A percentile compares a stretch with the other conserved stretches of the same genome.
phyloP scores from a whole-genome alignment of 2,797 vertebrate species.

The Odontamblyopus rebecca region DNA sequence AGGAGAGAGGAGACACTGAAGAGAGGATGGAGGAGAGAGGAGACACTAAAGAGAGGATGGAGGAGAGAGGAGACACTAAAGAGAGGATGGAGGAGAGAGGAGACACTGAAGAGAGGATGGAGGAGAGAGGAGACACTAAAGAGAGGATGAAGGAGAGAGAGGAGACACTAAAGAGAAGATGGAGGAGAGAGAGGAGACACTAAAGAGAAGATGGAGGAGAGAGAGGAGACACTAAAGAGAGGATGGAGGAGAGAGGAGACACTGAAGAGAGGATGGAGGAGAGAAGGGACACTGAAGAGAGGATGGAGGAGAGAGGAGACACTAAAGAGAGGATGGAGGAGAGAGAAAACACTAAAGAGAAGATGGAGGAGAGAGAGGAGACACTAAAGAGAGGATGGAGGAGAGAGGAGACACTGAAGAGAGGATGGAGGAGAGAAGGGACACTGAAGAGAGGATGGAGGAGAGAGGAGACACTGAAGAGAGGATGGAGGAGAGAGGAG shows the following conservation, averaged over 20 bases:
- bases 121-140: conserved; percentile 25
- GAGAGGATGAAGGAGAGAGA: background rate
- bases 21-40: too few relatives aligned
- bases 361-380: background rate
- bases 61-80: background rate
- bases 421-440: conserved; percentile 12
- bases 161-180: too few relatives aligned
- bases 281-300: conserved; percentile 13
- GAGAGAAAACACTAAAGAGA: too few relatives aligned
- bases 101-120: background rate
- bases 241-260: conserved; percentile 24
- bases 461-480: too few relatives aligned
- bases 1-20: conserved; percentile 26
- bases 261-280: conserved; percentile 1
- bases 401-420: too few relatives aligned
- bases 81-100: background rate
- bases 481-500: too few relatives aligned
- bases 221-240: too few relatives aligned
- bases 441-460: conserved; percentile 13
- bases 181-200: background rate
- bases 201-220: background rate
- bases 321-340: background rate
- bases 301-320: too few relatives aligned
- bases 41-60: too few relatives aligned
- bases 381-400: too few relatives aligned